Evolutionary conservation across 2,888 invertebrate genomes (phyloP).

Genomic region (Suillia variegata): DNA sequence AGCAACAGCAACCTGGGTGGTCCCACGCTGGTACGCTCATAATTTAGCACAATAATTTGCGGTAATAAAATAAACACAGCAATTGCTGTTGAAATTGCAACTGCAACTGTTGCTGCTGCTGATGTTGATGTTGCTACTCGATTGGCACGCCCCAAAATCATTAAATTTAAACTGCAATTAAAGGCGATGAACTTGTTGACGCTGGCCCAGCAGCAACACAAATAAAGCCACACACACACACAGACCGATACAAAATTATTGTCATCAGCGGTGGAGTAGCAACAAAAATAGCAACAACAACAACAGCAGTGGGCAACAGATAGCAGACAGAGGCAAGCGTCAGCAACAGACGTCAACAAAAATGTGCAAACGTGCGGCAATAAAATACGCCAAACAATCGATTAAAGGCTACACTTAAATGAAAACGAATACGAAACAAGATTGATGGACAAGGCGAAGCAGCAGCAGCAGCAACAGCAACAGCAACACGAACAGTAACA

Average conservation of each 20-base stretch:
- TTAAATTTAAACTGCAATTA: slow-evolving; percentile 33
- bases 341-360: slow-evolving; percentile 6
- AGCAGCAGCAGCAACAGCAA: not conserved
- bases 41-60: not conserved
- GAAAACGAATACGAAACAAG: not conserved
- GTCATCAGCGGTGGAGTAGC: not conserved
- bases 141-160: slow-evolving; percentile 13
- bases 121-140: too few species aligned
- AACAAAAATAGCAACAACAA: not conserved
- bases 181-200: slow-evolving; percentile 26
- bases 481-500: slow-evolving; percentile 2
- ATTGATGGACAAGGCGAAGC: not conserved
- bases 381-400: slow-evolving; percentile 31
- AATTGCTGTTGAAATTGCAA: not conserved
- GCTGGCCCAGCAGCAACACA: not conserved
- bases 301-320: not conserved
- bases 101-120: too few species aligned
- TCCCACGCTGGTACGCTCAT: not conserved
- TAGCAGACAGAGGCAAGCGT: not conserved
- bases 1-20: not conserved
- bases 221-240: too few species aligned
- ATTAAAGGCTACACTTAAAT: slow-evolving; percentile 20
- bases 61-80: slow-evolving; percentile 3
- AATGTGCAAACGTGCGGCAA: slow-evolving; percentile 33
- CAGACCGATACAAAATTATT: not conserved